phyloP scores from a whole-genome alignment of 2,888 invertebrate species.

The Ametastegia equiseti region DNA sequence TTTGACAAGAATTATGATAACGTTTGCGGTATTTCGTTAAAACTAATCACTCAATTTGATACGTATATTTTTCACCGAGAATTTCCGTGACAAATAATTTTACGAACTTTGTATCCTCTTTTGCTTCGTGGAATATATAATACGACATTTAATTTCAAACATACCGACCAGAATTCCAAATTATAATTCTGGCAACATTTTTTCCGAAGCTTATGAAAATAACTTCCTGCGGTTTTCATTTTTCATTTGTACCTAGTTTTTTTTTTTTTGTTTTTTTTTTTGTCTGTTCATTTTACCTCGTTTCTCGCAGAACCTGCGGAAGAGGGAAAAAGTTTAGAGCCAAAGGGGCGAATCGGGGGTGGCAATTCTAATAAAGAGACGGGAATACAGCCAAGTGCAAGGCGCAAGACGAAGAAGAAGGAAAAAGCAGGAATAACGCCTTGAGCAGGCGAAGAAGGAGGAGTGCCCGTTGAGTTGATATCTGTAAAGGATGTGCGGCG shows the following conservation, averaged over 20 bases:
- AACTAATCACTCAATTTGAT: no score
- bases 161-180: not conserved
- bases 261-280: not conserved
- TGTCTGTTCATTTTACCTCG: not conserved
- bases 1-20: no score
- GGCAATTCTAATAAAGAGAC: conserved; percentile 24
- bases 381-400: not conserved
- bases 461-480: conserved; percentile 19
- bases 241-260: not conserved
- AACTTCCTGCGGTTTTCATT: not conserved
- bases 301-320: not conserved
- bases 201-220: no score
- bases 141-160: not conserved
- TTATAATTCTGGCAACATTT: no score
- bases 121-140: no score
- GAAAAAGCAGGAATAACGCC: not conserved
- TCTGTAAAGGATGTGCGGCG: conserved; percentile 39
- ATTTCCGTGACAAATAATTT: no score
- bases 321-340: not conserved
- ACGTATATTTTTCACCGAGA: no score
- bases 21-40: no score
- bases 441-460: not conserved
- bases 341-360: not conserved
- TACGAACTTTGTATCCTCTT: no score
- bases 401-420: not conserved